These are phyloP conservation scores for Eleginops maclovinus DNA, from an alignment of 2,113 vertebrate species.

Conservation along the genomic window DNA sequence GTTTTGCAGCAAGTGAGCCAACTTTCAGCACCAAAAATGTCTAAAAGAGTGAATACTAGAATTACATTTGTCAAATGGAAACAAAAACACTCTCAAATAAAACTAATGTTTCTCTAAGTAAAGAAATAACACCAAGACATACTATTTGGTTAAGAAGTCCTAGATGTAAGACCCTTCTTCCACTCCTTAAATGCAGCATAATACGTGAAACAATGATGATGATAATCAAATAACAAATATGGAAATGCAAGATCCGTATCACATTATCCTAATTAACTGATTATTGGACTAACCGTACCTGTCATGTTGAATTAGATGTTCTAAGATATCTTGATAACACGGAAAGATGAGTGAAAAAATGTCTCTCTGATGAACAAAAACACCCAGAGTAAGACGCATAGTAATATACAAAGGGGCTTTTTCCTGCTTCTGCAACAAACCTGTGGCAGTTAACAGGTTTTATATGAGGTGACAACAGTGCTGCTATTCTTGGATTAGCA, in stretches of 20 bases:
- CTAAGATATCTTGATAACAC: too few species aligned
- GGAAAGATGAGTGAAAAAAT: too few species aligned
- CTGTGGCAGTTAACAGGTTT: conserved; percentile 13
- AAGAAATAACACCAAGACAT: neutral
- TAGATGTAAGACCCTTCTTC: neutral
- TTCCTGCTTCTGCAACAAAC: conserved; percentile 1
- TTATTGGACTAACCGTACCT: neutral
- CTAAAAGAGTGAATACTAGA: neutral
- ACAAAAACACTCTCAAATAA: too few species aligned
- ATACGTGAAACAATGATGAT: neutral
- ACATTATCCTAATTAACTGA: neutral
- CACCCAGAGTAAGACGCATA: too few species aligned
- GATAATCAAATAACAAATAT: too few species aligned
- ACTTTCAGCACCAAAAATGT: too few species aligned
- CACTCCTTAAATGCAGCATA: neutral
- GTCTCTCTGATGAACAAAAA: too few species aligned
- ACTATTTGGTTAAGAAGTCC: too few species aligned
- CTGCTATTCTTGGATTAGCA: conserved; percentile 19
- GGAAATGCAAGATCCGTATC: conserved; percentile 1
- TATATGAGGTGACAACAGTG: conserved; percentile 19
- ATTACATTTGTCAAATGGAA: too few species aligned
- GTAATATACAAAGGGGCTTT: neutral
- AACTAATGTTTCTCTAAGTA: too few species aligned
- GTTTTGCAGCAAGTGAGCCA: neutral
- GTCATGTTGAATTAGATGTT: neutral